Percentiles rank a stretch among this genome's conserved stretches.
Evolutionary conservation across 2,113 vertebrate species (phyloP).

Genomic region (Trogon melanurus): DNA sequence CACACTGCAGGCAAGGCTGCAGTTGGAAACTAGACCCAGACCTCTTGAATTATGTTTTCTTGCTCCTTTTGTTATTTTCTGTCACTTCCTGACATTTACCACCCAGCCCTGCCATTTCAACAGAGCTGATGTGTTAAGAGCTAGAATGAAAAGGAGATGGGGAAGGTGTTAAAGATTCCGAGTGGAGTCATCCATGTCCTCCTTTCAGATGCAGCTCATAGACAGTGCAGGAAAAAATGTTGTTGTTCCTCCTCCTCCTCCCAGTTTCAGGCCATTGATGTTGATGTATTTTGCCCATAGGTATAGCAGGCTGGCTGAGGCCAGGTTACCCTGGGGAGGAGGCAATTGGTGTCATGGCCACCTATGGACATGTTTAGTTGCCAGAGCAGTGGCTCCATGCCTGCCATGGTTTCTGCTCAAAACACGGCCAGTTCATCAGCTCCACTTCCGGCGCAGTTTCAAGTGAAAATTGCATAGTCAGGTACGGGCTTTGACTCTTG

Average conservation of each 20-base stretch:
- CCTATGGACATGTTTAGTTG: rapidly evolving
- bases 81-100: background rate
- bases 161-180: background rate
- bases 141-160: background rate
- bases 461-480: background rate
- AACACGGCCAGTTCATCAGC: rapidly evolving
- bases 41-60: background rate
- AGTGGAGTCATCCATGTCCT: background rate
- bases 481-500: rapidly evolving
- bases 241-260: background rate
- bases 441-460: background rate
- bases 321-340: background rate
- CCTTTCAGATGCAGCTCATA: background rate
- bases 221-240: background rate
- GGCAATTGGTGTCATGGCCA: rapidly evolving
- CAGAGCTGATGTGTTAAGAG: background rate
- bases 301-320: background rate
- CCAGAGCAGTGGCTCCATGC: rapidly evolving
- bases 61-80: background rate
- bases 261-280: background rate
- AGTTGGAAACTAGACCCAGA: background rate
- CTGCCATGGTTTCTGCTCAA: background rate
- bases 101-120: background rate
- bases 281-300: background rate
- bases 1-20: background rate